These are phyloP conservation scores for Ochotona princeps DNA, from an alignment of 2,113 vertebrate species.

Conservation along the genomic window DNA sequence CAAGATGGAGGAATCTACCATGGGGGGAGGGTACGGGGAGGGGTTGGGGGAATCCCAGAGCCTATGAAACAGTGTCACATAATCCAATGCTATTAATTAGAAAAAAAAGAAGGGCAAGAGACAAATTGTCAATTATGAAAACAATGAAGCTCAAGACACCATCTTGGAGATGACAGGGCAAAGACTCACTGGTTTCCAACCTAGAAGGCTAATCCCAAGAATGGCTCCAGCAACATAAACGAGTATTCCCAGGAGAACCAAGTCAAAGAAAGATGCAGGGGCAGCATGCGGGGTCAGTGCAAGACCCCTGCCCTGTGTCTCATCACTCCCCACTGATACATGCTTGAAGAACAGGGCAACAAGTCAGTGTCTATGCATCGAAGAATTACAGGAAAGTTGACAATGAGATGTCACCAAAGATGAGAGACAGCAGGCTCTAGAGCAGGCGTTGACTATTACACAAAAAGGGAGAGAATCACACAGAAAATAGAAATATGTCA, in stretches of 20 bases:
- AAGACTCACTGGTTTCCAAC: not conserved
- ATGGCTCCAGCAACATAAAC: not conserved
- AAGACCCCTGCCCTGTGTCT: not conserved
- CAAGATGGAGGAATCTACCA: no score
- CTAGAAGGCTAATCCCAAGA: not conserved
- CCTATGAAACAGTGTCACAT: no score
- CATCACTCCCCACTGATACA: no score
- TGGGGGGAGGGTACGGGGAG: no score
- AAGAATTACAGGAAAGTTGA: not conserved
- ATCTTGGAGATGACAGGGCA: not conserved
- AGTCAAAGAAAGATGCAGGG: not conserved
- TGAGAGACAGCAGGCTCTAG: not conserved
- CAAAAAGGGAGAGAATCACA: not conserved
- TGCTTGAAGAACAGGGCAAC: not conserved
- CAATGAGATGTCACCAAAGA: not conserved
- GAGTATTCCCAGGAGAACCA: not conserved
- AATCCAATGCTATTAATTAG: no score
- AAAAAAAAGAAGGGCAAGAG: not conserved
- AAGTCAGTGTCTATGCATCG: not conserved
- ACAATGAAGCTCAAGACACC: not conserved
- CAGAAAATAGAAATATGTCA: not conserved
- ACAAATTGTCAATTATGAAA: not conserved
- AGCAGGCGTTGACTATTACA: not conserved
- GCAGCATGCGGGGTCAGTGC: not conserved
- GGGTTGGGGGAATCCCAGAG: no score